Conservation (phyloP, 2,113 vertebrate genomes). For the Haplotaxodon microlepis region DNA sequence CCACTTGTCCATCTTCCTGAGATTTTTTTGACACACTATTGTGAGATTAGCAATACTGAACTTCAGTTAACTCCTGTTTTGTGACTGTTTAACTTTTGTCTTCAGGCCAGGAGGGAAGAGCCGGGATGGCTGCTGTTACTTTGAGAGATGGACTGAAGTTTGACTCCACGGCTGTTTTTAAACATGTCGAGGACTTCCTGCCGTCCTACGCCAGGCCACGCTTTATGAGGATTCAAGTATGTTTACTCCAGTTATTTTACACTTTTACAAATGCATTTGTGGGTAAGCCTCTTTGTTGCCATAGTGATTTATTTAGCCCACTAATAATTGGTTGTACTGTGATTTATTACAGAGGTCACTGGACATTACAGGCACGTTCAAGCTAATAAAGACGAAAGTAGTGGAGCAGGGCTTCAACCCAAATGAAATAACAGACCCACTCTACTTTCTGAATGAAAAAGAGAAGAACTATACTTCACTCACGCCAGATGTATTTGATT, state of each 20-base stretch:
- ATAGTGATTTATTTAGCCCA: fast-evolving
- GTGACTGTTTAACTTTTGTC: neutral
- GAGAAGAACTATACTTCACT: conserved; percentile 63
- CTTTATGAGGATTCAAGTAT: conserved; percentile 78
- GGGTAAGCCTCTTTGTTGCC: neutral
- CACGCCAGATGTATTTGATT: conserved; percentile 29
- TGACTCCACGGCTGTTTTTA: conserved; percentile 58
- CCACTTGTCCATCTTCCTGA: neutral
- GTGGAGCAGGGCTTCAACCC: conserved; percentile 69
- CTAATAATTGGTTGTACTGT: neutral
- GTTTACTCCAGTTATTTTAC: conserved; percentile 9
- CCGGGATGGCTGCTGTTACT: conserved; percentile 77
- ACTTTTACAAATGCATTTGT: neutral
- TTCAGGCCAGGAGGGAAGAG: conserved; percentile 78
- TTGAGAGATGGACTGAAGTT: conserved; percentile 67
- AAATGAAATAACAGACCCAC: conserved; percentile 35
- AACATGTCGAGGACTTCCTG: conserved; percentile 66
- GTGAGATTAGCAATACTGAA: neutral
- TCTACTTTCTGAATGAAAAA: conserved; percentile 72
- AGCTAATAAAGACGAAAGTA: conserved; percentile 72
- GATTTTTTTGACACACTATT: neutral
- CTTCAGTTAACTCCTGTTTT: neutral
- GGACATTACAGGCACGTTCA: conserved; percentile 78
- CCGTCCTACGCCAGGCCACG: conserved; percentile 75
- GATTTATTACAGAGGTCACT: conserved; percentile 40